These are phyloP conservation scores for Melopsittacus undulatus DNA, from an alignment of 2,797 vertebrate genomes.

Conservation along the genomic window DNA sequence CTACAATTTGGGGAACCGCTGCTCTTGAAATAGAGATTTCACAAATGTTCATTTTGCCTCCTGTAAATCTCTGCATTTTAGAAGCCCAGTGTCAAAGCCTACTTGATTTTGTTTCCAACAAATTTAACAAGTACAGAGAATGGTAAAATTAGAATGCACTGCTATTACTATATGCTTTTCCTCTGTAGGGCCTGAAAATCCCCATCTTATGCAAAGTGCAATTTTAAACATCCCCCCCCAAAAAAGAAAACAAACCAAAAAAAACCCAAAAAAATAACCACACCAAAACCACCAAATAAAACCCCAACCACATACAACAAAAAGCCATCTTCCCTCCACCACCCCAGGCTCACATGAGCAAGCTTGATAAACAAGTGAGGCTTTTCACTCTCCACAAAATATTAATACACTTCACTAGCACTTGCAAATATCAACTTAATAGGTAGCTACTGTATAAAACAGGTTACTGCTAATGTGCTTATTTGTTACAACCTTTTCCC, in stretches of 20 bases:
- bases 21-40: background rate
- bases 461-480: background rate
- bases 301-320: background rate
- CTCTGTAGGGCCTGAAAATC: background rate
- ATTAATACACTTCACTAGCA: background rate
- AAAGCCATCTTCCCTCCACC: background rate
- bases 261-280: background rate
- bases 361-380: background rate
- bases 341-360: background rate
- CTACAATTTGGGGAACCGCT: background rate
- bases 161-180: background rate
- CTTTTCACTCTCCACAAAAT: background rate
- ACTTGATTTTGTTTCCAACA: background rate
- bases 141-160: background rate
- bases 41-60: conserved; percentile 6
- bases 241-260: background rate
- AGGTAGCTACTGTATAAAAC: background rate
- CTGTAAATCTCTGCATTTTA: conserved; percentile 11
- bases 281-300: background rate
- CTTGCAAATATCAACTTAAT: background rate
- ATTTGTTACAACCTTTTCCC: background rate
- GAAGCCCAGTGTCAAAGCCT: background rate
- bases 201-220: background rate
- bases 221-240: background rate
- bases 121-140: background rate